These are phyloP conservation scores for Otis tarda DNA, from an alignment of 2,113 vertebrate species.

Conservation along the genomic window DNA sequence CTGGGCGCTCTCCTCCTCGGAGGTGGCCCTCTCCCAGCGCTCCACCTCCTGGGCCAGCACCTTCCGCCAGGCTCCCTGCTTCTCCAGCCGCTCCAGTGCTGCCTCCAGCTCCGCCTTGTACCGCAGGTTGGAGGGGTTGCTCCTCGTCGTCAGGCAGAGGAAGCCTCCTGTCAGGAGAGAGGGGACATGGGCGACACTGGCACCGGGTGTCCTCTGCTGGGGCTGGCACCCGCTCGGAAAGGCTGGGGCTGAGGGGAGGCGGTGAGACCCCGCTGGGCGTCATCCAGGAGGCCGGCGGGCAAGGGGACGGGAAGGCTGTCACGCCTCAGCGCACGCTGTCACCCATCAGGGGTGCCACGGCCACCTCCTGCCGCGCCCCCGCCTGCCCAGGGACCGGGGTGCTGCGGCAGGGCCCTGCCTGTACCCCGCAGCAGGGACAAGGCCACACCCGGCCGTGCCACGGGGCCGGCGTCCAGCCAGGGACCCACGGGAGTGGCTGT, in stretches of 20 bases:
- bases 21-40: slow-evolving; percentile 83
- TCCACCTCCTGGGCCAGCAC: slow-evolving; percentile 75
- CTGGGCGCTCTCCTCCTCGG: slow-evolving; percentile 54
- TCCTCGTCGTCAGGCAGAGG: slow-evolving; percentile 88
- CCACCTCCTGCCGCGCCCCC: neutral
- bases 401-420: fast-evolving
- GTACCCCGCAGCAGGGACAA: neutral
- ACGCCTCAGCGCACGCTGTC: neutral
- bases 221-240: neutral
- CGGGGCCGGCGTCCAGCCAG: neutral
- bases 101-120: slow-evolving; percentile 81
- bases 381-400: neutral
- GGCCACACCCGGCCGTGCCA: neutral
- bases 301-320: neutral
- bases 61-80: slow-evolving; percentile 72
- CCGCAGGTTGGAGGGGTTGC: slow-evolving; percentile 75
- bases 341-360: no score
- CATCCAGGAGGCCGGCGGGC: no score
- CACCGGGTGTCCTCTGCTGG: fast-evolving
- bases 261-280: no score
- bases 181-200: neutral
- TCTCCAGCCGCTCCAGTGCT: slow-evolving; percentile 74
- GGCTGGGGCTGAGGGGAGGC: no score
- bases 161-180: slow-evolving; percentile 77
- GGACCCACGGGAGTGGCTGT: neutral